phyloP scores from a whole-genome alignment of 1,140 invertebrate genomes.

The Meloidogyne chitwoodi region DNA sequence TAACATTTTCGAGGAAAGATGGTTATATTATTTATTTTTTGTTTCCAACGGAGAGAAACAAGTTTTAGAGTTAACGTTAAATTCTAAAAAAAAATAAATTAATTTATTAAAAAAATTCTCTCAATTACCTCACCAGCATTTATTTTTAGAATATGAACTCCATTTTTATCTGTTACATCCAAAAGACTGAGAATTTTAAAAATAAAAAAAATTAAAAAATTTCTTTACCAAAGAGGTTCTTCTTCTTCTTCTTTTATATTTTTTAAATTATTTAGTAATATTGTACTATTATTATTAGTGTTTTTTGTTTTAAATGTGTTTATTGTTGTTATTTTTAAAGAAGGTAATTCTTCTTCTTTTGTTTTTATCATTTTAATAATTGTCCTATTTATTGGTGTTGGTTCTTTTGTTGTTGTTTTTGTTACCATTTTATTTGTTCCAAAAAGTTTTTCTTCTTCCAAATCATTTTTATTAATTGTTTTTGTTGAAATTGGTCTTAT shows the following conservation, averaged over 20 bases:
- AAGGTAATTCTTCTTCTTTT: no score
- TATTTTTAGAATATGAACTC: constrained; percentile 36
- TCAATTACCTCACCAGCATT: constrained; percentile 49
- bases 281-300: no score
- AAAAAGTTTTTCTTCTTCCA: no score
- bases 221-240: background rate
- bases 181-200: constrained; percentile 19
- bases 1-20: constrained; percentile 54
- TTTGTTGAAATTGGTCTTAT: no score
- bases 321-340: no score
- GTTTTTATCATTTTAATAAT: no score
- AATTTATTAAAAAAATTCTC: background rate
- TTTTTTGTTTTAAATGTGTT: no score
- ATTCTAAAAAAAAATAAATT: background rate
- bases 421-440: no score
- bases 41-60: constrained; percentile 34
- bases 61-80: constrained; percentile 37
- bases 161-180: constrained; percentile 41
- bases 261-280: background rate
- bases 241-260: constrained; percentile 36
- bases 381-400: no score
- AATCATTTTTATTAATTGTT: no score
- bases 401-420: no score
- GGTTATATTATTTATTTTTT: constrained; percentile 22
- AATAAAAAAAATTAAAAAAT: background rate